phyloP scores from a whole-genome alignment of 1,140 invertebrate species.

The Hyphantria cunea region DNA sequence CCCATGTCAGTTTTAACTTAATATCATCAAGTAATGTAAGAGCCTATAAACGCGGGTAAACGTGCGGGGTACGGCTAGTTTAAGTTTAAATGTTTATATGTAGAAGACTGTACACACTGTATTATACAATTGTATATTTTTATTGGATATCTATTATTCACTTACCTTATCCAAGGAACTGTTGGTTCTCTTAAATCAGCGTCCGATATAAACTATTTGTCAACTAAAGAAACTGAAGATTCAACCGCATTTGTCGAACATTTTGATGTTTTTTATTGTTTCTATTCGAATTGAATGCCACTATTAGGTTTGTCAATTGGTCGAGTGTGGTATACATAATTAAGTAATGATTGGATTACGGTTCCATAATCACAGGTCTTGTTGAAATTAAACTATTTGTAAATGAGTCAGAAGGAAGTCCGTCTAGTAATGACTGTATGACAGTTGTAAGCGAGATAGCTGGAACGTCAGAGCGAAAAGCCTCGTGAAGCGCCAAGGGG shows the following conservation, averaged over 20 bases:
- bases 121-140: too few relatives aligned
- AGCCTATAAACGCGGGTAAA: too few relatives aligned
- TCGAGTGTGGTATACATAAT: slow-evolving; percentile 3
- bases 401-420: slow-evolving; percentile 19
- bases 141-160: background rate
- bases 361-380: background rate
- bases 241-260: slow-evolving; percentile 1
- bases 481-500: slow-evolving; percentile 12
- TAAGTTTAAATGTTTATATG: too few relatives aligned
- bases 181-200: background rate
- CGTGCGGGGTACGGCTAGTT: too few relatives aligned
- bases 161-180: slow-evolving; percentile 10
- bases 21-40: too few relatives aligned
- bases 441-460: slow-evolving; percentile 27
- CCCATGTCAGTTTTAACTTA: too few relatives aligned
- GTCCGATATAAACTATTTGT: slow-evolving; percentile 4
- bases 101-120: too few relatives aligned
- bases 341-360: background rate
- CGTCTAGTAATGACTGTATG: slow-evolving; percentile 5
- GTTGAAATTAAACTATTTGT: slow-evolving; percentile 12
- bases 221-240: slow-evolving; percentile 7
- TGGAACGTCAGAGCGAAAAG: slow-evolving; percentile 3
- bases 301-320: too few relatives aligned
- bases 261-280: slow-evolving; percentile 7
- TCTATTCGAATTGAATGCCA: too few relatives aligned